A percentile compares a stretch with the other conserved stretches of the same genome.
Evolutionary conservation across 2,113 vertebrate genomes (phyloP).

Genomic region (Ciconia boyciana): DNA sequence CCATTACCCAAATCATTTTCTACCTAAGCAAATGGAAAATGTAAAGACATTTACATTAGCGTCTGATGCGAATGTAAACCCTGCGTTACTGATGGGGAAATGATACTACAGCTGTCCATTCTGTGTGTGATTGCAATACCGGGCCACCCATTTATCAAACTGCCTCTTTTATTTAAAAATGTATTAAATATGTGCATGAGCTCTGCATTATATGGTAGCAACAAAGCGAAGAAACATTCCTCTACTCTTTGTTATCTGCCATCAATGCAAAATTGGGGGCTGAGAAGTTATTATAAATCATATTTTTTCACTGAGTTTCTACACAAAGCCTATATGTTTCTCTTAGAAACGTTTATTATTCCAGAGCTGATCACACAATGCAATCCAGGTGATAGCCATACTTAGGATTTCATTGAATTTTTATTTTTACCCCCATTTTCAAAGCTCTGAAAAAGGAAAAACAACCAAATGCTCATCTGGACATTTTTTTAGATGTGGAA

Average conservation of each 20-base stretch:
- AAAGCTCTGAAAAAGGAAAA: neutral
- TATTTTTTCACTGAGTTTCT: neutral
- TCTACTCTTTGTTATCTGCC: neutral
- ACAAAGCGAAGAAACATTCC: neutral
- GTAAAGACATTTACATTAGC: slow-evolving; percentile 28
- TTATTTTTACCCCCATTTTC: neutral
- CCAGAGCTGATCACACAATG: neutral
- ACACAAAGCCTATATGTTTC: neutral
- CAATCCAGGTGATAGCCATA: neutral
- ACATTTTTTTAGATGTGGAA: neutral
- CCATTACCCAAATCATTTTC: slow-evolving; percentile 42
- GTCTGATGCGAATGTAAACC: neutral
- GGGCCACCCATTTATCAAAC: neutral
- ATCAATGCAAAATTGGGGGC: neutral
- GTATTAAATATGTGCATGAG: neutral
- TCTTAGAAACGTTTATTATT: neutral
- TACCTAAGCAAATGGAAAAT: slow-evolving; percentile 38
- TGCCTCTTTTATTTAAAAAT: neutral
- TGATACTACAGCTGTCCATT: neutral
- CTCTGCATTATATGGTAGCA: neutral
- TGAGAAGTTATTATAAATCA: neutral
- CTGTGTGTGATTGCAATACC: neutral
- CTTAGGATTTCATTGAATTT: neutral
- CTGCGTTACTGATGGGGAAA: neutral
- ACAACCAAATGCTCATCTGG: neutral